Evolutionary conservation across 2,888 invertebrate species (phyloP).

Genomic region (Dicyrtoma fusca): DNA sequence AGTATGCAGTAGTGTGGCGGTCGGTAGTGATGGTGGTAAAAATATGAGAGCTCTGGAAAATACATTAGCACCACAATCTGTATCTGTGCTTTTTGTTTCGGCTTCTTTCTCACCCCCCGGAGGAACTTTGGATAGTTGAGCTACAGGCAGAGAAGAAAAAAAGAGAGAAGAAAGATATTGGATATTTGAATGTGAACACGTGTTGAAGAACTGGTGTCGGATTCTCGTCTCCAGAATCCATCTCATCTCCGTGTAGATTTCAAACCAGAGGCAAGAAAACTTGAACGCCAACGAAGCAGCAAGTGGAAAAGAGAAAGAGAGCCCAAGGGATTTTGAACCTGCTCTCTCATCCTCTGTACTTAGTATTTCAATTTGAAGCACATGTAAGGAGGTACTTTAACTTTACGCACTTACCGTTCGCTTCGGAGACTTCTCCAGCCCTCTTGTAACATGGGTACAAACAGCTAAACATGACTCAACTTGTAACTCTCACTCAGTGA

Average conservation of each 20-base stretch:
- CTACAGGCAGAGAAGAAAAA: background rate
- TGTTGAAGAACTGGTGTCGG: constrained; percentile 41
- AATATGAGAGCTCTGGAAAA: constrained; percentile 36
- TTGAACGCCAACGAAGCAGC: constrained; percentile 32
- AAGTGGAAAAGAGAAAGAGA: constrained; percentile 30
- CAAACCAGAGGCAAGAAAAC: constrained; percentile 16
- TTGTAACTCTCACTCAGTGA: no score
- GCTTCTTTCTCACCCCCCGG: constrained; percentile 31
- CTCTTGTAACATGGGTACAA: no score
- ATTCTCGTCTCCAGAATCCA: constrained; percentile 23
- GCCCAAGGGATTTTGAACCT: constrained; percentile 4
- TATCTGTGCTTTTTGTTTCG: constrained; percentile 24
- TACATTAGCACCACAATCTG: constrained; percentile 32
- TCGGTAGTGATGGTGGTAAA: constrained; percentile 4
- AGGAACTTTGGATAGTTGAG: constrained; percentile 19
- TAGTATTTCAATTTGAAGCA: no score
- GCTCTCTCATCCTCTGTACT: background rate
- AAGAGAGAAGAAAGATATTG: constrained; percentile 26
- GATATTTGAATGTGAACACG: constrained; percentile 39
- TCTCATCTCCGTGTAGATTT: background rate
- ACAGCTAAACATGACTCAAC: no score
- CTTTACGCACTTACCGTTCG: no score
- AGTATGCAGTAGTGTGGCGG: background rate
- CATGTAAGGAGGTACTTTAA: no score
- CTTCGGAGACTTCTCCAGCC: no score